Evolutionary conservation across 2,888 invertebrate species (phyloP), one percentile per base, ranked within the genome.

Genomic region (Panopea generosa): DNA sequence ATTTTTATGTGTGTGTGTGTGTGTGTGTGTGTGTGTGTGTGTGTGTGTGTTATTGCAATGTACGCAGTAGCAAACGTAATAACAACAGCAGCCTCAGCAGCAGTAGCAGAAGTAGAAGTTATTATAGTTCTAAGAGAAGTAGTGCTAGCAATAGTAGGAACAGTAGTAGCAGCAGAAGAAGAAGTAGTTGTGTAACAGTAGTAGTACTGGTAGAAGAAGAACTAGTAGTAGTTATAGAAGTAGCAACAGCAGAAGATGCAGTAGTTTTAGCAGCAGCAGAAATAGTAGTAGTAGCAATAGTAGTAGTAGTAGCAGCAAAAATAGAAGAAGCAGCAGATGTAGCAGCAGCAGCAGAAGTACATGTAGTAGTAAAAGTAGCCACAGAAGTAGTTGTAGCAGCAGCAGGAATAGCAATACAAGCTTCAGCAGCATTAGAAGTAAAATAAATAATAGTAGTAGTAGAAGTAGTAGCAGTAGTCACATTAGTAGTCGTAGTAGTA

Each of bases 211-310:
- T 20, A 49, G 49, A n/a, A 49, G 49, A 14, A 49, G 49, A n/a
- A 49, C 14, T 49, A 49, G 49, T 49, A 49, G 49, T n/a, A n/a
- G n/a, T n/a, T n/a, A n/a, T n/a, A n/a, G n/a, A n/a, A n/a, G n/a
- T n/a, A n/a, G n/a, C n/a, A n/a, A n/a, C n/a, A n/a, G n/a, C n/a
- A n/a, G n/a, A n/a, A n/a, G n/a, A n/a, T n/a, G n/a, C n/a, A n/a
- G n/a, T n/a, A n/a, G n/a, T n/a, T n/a, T n/a, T n/a, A n/a, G n/a
- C n/a, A n/a, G n/a, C n/a, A n/a, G n/a, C 18, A 49, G 49, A 14
- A 49, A 18, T n/a, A 14, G 49, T 49, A 49, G 49, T n/a, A 49
- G 49, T 49, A 49, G 49, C 18, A 49, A 18, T 49, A 49, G 49
- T 49, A 49, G 49, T 14, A 49, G 49, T 49, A 49, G 49, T 49